These are phyloP conservation scores for Stictonetta naevosa DNA, from an alignment of 2,113 vertebrate species.

Conservation along the genomic window DNA sequence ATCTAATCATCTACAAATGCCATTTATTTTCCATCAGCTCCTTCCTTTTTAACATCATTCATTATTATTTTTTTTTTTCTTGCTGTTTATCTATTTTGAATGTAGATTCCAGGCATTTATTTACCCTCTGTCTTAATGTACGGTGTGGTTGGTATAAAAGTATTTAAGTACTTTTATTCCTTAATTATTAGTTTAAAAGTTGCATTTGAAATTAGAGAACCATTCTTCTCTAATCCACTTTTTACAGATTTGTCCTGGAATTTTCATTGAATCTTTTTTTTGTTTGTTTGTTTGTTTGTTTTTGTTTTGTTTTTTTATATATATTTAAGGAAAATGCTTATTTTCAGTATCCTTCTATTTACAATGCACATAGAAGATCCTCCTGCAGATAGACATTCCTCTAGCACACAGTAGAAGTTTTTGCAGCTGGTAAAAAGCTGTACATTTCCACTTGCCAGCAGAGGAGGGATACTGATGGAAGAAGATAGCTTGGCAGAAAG, in stretches of 20 bases:
- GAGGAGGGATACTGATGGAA: not conserved
- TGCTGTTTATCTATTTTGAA: conserved; percentile 5
- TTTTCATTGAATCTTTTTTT: not conserved
- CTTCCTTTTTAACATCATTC: conserved; percentile 14
- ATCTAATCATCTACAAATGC: conserved; percentile 50
- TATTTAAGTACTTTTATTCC: not conserved
- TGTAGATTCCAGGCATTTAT: not conserved
- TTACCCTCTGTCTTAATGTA: not conserved
- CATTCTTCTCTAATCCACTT: not conserved
- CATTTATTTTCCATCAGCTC: conserved; percentile 47
- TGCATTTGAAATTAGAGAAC: not conserved
- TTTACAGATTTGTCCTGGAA: not conserved
- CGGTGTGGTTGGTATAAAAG: not conserved
- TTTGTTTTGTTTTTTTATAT: too few relatives aligned
- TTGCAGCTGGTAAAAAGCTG: not conserved
- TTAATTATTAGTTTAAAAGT: not conserved
- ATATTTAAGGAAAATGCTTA: not conserved
- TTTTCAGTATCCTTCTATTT: not conserved
- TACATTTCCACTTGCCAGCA: not conserved
- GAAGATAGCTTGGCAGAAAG: not conserved
- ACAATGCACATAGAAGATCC: not conserved
- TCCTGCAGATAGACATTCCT: not conserved
- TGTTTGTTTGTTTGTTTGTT: too few relatives aligned
- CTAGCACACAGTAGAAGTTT: not conserved
- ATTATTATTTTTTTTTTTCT: not conserved